Evolutionary conservation across 92 coral and sea anemone genomes (phyloP), one percentile per base, ranked within the genome.

Genomic region (Palythoa caribaeorum): DNA sequence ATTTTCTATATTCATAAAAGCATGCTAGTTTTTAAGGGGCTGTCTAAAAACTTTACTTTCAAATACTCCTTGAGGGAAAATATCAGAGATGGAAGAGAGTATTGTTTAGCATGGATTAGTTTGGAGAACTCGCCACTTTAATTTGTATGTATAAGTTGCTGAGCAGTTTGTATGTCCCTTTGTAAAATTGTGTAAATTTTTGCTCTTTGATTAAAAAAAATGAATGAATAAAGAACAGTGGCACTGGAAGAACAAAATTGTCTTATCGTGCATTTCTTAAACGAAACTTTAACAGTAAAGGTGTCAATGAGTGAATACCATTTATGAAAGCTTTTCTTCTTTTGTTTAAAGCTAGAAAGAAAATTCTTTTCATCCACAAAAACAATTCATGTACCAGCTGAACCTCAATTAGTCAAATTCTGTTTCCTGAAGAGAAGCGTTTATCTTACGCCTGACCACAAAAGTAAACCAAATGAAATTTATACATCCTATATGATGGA

Each of bases 331-430:
- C 51, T 54, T 40, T 81, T 81, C 75, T 81, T 81, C 86, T 69
- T 81, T 81, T 81, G 86, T 81, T 66, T 66, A 47, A 47, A 44
- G 40, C 35, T 81, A 68, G 74, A 66, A 65, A 21, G 86, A 63
- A 81, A 81, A 65, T 51, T 37, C 74, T 81, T 81, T 66, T 66
- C 86, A 81, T 39, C 76, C 76, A 44, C 38, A 81, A 66, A 81
- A 66, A 62, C 86, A 68, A 81, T 81, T 81, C 86, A 40, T 81
- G 76, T 21, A 81, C 86, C 86, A 65, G 76, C 86, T 81, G 86
- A 81, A 81, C 76, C 47, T 66, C 86, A 66, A 81, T 81, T 66
- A 81, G 86, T 48, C 36, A 65, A 68, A 65, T 81, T 81, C 86
- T 81, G 86, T 81, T 81, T 65, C 76, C 76, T 65, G 76, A 81